Evolutionary conservation across 2,797 vertebrate species (phyloP).

Genomic region (Manis javanica): DNA sequence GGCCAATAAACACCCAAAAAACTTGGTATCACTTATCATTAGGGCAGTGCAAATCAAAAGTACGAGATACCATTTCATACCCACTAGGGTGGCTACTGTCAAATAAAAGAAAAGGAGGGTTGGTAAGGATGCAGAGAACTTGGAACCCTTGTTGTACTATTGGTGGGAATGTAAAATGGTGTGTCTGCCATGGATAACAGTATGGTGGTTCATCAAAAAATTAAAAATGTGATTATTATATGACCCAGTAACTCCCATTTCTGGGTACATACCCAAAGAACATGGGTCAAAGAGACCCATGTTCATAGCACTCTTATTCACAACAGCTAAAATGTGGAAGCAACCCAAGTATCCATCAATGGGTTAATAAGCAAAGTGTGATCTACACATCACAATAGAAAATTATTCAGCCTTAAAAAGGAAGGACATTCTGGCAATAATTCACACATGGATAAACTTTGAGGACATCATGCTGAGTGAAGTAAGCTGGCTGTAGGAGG

Average conservation of each 20-base stretch:
- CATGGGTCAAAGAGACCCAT: background rate
- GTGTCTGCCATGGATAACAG: too few species aligned
- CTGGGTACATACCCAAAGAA: background rate
- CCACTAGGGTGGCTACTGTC: background rate
- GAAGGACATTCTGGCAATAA: too few species aligned
- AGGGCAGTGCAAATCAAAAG: background rate
- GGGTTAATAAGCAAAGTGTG: too few species aligned
- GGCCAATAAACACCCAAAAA: background rate
- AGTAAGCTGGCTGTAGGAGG: background rate
- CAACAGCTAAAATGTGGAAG: background rate
- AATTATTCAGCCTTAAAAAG: too few species aligned
- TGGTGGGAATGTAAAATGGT: too few species aligned
- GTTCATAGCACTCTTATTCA: background rate
- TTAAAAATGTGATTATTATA: background rate
- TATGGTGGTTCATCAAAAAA: too few species aligned
- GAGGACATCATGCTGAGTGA: background rate
- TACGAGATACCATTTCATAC: background rate
- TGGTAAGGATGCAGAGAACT: too few species aligned
- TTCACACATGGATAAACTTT: too few species aligned
- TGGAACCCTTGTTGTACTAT: too few species aligned
- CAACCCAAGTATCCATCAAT: background rate
- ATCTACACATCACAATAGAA: too few species aligned
- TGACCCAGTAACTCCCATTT: background rate
- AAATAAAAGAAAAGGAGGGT: too few species aligned
- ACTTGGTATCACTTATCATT: background rate